Conservation (phyloP, 2,888 invertebrate genomes). For the Scelioninae gen. 2 region DNA sequence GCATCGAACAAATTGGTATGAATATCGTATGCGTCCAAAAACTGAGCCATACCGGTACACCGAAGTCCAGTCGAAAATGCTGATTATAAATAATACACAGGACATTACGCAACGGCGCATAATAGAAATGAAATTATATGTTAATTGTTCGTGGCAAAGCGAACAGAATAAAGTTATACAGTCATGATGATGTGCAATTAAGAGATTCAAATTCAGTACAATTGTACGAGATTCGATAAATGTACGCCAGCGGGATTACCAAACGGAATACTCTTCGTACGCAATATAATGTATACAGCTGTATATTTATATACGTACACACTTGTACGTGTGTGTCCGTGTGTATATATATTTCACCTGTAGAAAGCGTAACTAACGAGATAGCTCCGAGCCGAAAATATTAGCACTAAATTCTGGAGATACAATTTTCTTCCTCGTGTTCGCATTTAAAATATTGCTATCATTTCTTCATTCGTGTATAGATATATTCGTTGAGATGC, state of each 20-base stretch:
- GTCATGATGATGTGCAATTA: constrained; percentile 51
- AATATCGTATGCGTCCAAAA: constrained; percentile 35
- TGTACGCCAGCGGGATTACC: constrained; percentile 45
- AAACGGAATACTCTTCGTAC: constrained; percentile 56
- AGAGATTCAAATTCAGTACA: constrained; percentile 49
- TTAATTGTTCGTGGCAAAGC: constrained; percentile 52
- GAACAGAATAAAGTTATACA: constrained; percentile 49
- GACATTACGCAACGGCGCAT: constrained; percentile 11
- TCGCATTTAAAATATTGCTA: constrained; percentile 55
- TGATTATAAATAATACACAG: constrained; percentile 38
- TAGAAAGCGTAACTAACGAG: constrained; percentile 57
- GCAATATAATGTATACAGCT: constrained; percentile 49
- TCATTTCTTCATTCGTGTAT: constrained; percentile 40
- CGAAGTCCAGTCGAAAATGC: constrained; percentile 14
- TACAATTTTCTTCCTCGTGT: constrained; percentile 58
- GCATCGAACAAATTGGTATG: constrained; percentile 37
- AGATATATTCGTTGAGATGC: constrained; percentile 23
- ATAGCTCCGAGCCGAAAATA: constrained; percentile 55
- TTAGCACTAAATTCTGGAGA: constrained; percentile 59
- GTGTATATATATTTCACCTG: constrained; percentile 62
- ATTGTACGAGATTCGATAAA: constrained; percentile 51
- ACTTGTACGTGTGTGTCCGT: no score
- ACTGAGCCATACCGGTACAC: background rate
- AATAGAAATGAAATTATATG: constrained; percentile 48
- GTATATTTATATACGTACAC: no score